phyloP scores from a whole-genome alignment of 2,797 vertebrate species.

The Lepidocolaptes lacrymiger region DNA sequence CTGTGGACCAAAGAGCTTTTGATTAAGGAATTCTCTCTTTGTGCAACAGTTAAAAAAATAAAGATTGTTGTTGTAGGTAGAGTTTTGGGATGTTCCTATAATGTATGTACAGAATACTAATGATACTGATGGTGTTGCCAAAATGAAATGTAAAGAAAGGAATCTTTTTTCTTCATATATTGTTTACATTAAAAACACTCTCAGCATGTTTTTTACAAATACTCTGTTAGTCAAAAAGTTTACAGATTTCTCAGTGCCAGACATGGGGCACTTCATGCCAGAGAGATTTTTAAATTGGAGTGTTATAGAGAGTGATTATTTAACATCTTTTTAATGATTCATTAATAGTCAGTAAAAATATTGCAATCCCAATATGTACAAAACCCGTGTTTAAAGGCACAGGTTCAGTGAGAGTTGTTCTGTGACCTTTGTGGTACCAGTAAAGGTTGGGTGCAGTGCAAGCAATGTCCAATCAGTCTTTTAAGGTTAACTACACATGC shows the following conservation, averaged over 20 bases:
- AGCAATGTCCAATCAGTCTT: constrained; percentile 74
- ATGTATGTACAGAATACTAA: neutral
- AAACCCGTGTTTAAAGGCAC: constrained; percentile 68
- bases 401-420: constrained; percentile 67
- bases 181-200: neutral
- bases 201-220: neutral
- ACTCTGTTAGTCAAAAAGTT: neutral
- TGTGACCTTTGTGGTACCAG: constrained; percentile 73
- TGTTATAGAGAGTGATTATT: constrained; percentile 68
- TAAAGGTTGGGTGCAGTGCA: constrained; percentile 76
- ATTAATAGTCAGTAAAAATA: constrained; percentile 75
- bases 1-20: neutral
- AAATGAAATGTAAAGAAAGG: neutral
- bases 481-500: constrained; percentile 82
- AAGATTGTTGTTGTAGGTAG: neutral
- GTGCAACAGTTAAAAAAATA: neutral
- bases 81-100: neutral
- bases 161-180: neutral
- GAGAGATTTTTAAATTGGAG: constrained; percentile 51
- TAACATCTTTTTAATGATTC: constrained; percentile 75
- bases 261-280: neutral
- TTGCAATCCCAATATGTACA: constrained; percentile 69
- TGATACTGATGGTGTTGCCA: neutral
- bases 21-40: neutral
- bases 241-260: constrained; percentile 20